These are phyloP conservation scores for Nasonia oneida DNA, from an alignment of 2,888 invertebrate species.

Conservation along the genomic window DNA sequence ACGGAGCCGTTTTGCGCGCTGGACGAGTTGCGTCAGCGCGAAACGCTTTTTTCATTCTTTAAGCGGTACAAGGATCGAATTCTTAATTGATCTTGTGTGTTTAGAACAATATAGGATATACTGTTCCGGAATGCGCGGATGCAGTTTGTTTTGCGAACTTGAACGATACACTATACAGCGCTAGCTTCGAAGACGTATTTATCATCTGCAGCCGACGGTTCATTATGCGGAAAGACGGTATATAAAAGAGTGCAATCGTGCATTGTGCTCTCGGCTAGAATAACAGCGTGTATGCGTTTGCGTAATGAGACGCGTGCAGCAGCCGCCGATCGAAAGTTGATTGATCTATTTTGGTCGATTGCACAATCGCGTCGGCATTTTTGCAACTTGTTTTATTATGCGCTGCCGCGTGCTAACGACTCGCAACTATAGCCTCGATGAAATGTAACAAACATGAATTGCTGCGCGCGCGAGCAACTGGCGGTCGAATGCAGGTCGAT, in stretches of 20 bases:
- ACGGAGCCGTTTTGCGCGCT: not conserved
- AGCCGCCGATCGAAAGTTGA: not conserved
- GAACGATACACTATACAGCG: not conserved
- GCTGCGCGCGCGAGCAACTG: not conserved
- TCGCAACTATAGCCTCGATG: not conserved
- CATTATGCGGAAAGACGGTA: not conserved
- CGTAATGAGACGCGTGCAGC: not conserved
- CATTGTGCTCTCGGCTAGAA: not conserved
- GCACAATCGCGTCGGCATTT: not conserved
- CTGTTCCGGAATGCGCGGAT: not conserved
- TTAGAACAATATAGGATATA: not conserved
- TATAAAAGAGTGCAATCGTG: not conserved
- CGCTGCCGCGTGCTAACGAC: not conserved
- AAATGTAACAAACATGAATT: slow-evolving; percentile 5
- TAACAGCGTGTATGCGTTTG: not conserved
- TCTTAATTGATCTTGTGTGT: too few relatives aligned
- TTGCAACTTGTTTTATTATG: not conserved
- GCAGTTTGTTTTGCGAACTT: not conserved
- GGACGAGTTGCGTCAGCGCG: too few relatives aligned
- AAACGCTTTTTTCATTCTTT: too few relatives aligned
- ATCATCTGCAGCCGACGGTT: not conserved
- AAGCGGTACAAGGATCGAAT: too few relatives aligned
- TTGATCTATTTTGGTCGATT: slow-evolving; percentile 1
- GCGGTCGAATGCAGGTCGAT: not conserved
- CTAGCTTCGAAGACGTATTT: not conserved